These are phyloP conservation scores for Larimichthys crocea DNA, from an alignment of 2,113 vertebrate species.

Conservation along the genomic window DNA sequence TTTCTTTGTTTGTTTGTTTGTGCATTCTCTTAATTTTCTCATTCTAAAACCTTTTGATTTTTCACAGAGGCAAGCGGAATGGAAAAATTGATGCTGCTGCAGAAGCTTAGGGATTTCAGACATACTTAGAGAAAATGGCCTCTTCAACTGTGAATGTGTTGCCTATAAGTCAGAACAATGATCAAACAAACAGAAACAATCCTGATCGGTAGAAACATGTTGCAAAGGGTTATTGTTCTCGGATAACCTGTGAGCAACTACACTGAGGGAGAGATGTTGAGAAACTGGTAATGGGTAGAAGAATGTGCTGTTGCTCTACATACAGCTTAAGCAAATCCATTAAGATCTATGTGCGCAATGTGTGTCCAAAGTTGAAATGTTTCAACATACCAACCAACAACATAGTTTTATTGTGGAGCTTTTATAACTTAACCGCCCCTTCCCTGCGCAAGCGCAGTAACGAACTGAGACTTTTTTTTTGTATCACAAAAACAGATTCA, in stretches of 20 bases:
- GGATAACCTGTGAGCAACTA: neutral
- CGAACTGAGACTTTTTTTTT: neutral
- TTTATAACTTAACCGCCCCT: neutral
- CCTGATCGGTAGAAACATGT: neutral
- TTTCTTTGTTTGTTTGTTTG: constrained; percentile 25
- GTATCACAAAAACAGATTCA: neutral
- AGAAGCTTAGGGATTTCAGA: constrained; percentile 39
- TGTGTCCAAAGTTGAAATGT: constrained; percentile 4
- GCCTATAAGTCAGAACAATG: constrained; percentile 22
- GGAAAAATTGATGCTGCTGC: constrained; percentile 21
- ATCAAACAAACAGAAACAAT: constrained; percentile 17
- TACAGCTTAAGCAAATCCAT: constrained; percentile 11
- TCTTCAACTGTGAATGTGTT: constrained; percentile 38
- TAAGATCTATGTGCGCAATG: neutral
- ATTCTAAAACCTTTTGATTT: constrained; percentile 52
- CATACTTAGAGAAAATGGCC: constrained; percentile 30
- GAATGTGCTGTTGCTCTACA: neutral
- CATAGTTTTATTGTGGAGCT: neutral
- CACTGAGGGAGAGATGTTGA: neutral
- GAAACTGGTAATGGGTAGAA: constrained; percentile 2
- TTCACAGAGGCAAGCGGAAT: constrained; percentile 23
- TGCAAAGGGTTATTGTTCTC: neutral
- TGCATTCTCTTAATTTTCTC: constrained; percentile 30
- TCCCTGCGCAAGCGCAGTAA: neutral
- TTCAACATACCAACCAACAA: constrained; percentile 2